Evolutionary conservation across 92 coral and sea anemone genomes (phyloP), one percentile per base, ranked within the genome.

Genomic region (Hydrozoanthus gracilis): DNA sequence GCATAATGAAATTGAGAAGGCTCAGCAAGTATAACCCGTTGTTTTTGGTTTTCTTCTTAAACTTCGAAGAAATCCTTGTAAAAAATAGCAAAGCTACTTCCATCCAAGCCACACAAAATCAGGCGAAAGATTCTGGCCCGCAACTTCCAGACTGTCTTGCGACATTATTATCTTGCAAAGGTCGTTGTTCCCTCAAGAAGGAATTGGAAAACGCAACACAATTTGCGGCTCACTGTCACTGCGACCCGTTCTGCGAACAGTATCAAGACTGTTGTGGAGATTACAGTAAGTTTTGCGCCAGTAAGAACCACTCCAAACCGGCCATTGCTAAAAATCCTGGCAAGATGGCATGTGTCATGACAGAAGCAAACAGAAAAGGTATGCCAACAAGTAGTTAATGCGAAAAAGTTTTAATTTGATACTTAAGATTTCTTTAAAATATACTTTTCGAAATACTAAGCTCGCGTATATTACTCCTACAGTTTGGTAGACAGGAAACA

Each of bases 241-340:
- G 98, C 72, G 98, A 94, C 82, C 91, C 69, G 2, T 76, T 66
- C 4, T 94, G 98, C 47, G 62, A 74, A 45, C 45, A 65, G 16
- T 92, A 88, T 70, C 69, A 83, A 54, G 98, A 94, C 83, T 94
- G 98, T 44, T 94, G 98, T 39, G 91, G 89, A 7, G 98, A 94
- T 64, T 93, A 89, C 74, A 17, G 6, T 4, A 35, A 68, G 45
- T 85, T 67, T 15, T 93, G 96, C 60, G 76, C 11, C 71, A 18
- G 20, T 79, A 35, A 60, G 76, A 64, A 48, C 77, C 44, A 0
- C 47, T 85, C 62, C 68, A 67, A 16, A 44, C 48, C 50, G 6
- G 16, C 69, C 39, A 35, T 70, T 13, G 55, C 48, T 15, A 15
- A 46, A 6, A 44, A 70, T 9, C 70, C 71, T 12, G 44, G 64